phyloP scores from a whole-genome alignment of 2,888 invertebrate species.

The Balanococcus diminutus region DNA sequence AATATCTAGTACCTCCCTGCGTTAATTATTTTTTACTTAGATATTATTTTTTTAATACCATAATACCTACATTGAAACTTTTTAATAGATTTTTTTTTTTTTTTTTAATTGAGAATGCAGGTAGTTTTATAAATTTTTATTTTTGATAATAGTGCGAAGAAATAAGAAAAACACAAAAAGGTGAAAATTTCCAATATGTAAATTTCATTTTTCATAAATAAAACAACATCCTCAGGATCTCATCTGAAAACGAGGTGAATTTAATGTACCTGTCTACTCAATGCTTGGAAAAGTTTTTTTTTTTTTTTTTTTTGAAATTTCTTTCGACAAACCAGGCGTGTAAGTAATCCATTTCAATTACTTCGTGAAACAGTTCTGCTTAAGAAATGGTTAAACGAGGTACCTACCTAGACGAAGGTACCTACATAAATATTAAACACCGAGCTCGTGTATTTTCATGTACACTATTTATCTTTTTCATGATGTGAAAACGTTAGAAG shows the following conservation, averaged over 20 bases:
- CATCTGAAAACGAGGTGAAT: neutral
- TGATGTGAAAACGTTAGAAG: neutral
- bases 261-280: neutral
- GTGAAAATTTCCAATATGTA: neutral
- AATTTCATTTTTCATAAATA: neutral
- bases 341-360: neutral
- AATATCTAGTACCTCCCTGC: too few relatives aligned
- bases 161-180: too few relatives aligned
- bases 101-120: too few relatives aligned
- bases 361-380: neutral
- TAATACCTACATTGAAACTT: too few relatives aligned
- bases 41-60: too few relatives aligned
- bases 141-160: too few relatives aligned
- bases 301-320: neutral
- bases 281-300: neutral
- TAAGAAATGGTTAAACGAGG: neutral
- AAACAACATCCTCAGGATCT: neutral
- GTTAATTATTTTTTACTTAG: too few relatives aligned
- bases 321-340: neutral
- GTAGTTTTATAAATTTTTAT: too few relatives aligned
- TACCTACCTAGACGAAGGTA: neutral
- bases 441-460: neutral
- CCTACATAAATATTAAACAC: slow-evolving; percentile 1
- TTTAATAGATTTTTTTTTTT: too few relatives aligned
- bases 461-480: slow-evolving; percentile 16